phyloP scores from a whole-genome alignment of 2,113 vertebrate species.

The Ploceus nigricollis region DNA sequence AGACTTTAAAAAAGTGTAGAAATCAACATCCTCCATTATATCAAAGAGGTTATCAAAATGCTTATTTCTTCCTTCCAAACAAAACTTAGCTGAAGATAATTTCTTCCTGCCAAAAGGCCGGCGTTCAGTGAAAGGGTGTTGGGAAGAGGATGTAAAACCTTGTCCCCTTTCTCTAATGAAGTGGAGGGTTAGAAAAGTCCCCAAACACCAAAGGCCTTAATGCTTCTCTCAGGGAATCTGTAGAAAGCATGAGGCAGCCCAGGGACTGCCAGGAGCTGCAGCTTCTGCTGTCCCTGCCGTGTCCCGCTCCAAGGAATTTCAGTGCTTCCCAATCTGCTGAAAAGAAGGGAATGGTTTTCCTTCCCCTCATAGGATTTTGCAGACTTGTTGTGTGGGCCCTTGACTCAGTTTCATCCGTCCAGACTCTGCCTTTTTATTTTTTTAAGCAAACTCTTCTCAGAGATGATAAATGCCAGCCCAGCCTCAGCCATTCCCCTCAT shows the following conservation, averaged over 20 bases:
- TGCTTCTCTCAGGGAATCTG: not conserved
- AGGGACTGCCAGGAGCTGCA: not conserved
- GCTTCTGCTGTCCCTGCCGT: not conserved
- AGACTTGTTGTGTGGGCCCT: not conserved
- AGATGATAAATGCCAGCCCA: not conserved
- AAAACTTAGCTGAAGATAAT: not conserved
- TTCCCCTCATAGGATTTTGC: not conserved
- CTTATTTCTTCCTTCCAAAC: not conserved
- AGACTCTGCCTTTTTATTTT: not conserved
- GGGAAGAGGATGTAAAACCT: not conserved
- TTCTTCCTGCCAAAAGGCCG: not conserved
- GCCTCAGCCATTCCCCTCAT: slow-evolving; percentile 23
- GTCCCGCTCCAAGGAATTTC: rapidly evolving
- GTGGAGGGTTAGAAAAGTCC: rapidly evolving
- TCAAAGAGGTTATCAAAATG: not conserved
- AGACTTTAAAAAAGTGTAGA: not conserved
- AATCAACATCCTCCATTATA: not conserved
- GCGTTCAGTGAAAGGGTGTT: not conserved
- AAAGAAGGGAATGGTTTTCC: not conserved
- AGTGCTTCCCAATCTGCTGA: not conserved
- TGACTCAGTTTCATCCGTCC: not conserved
- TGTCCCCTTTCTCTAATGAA: not conserved
- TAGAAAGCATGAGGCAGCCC: not conserved
- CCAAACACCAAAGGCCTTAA: not conserved
- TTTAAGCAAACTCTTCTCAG: not conserved